A percentile compares a stretch with the other conserved stretches of the same genome.
These are phyloP conservation scores for Torymus auratus DNA, from an alignment of 2,888 invertebrate genomes.

Conservation along the genomic window DNA sequence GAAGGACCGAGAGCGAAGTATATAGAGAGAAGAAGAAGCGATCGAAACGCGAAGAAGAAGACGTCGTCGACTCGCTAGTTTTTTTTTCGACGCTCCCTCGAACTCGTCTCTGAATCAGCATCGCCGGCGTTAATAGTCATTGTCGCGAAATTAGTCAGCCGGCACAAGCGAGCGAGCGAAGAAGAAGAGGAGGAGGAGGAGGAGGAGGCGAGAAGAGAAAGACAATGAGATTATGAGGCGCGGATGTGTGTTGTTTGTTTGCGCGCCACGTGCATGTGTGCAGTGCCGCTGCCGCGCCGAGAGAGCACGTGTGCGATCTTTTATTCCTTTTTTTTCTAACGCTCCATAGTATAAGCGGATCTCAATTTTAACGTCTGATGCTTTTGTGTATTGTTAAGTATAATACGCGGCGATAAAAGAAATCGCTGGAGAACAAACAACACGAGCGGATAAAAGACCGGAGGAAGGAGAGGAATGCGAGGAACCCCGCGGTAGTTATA, in stretches of 20 bases:
- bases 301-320: slow-evolving; percentile 1
- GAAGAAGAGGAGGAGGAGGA: background rate
- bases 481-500: no score
- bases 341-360: no score
- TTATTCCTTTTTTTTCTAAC: slow-evolving; percentile 3
- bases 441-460: no score
- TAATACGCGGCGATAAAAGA: no score
- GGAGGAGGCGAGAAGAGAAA: background rate
- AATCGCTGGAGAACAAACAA: no score
- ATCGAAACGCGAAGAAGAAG: slow-evolving; percentile 31
- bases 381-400: no score
- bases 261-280: slow-evolving; percentile 21
- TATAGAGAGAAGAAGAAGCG: slow-evolving; percentile 9
- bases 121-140: slow-evolving; percentile 49
- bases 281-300: no score
- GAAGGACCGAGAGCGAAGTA: slow-evolving; percentile 11
- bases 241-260: slow-evolving; percentile 44
- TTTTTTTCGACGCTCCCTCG: slow-evolving; percentile 41
- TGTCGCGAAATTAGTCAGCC: slow-evolving; percentile 53
- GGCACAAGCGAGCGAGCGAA: background rate
- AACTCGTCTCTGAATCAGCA: slow-evolving; percentile 43
- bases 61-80: background rate
- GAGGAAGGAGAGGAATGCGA: no score
- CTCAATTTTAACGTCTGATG: no score
- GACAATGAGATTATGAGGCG: slow-evolving; percentile 43